Percentiles rank a stretch among this genome's conserved stretches.
Conservation (phyloP, 2,888 invertebrate genomes). For the Deilephila porcellus region DNA sequence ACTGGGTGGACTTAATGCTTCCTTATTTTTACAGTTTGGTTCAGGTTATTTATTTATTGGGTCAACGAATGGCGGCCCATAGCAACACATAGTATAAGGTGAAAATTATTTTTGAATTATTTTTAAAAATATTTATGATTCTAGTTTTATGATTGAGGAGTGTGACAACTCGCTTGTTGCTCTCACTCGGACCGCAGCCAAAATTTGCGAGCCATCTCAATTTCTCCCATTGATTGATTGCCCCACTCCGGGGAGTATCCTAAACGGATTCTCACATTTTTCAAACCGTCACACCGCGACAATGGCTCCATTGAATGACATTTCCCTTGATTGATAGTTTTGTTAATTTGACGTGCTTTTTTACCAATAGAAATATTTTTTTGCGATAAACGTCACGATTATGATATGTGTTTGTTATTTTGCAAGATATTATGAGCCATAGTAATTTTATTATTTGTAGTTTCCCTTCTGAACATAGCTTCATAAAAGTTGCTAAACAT, state of each 20-base stretch:
- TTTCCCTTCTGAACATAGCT: too few species aligned
- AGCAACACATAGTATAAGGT: too few species aligned
- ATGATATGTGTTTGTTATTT: neutral
- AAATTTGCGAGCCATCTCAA: constrained; percentile 58
- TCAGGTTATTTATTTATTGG: too few species aligned
- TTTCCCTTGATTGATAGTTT: constrained; percentile 35
- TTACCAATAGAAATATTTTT: neutral
- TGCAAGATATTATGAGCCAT: neutral
- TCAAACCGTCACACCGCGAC: constrained; percentile 57
- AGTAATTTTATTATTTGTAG: too few species aligned
- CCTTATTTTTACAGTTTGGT: too few species aligned
- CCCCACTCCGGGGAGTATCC: constrained; percentile 44
- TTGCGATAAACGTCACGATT: neutral
- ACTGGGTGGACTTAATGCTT: too few species aligned
- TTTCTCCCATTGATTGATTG: constrained; percentile 65
- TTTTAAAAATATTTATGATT: too few species aligned
- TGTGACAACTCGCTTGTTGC: constrained; percentile 36
- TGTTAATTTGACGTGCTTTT: constrained; percentile 26
- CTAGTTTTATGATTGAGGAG: too few species aligned
- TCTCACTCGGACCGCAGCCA: constrained; percentile 39
- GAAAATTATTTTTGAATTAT: too few species aligned
- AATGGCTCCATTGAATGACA: constrained; percentile 59
- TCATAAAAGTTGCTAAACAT: too few species aligned
- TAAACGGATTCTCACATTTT: constrained; percentile 59
- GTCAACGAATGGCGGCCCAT: too few species aligned